Percentiles rank a stretch among this genome's conserved stretches.
phyloP scores from a whole-genome alignment of 2,797 vertebrate genomes.

The Monodelphis domestica region DNA sequence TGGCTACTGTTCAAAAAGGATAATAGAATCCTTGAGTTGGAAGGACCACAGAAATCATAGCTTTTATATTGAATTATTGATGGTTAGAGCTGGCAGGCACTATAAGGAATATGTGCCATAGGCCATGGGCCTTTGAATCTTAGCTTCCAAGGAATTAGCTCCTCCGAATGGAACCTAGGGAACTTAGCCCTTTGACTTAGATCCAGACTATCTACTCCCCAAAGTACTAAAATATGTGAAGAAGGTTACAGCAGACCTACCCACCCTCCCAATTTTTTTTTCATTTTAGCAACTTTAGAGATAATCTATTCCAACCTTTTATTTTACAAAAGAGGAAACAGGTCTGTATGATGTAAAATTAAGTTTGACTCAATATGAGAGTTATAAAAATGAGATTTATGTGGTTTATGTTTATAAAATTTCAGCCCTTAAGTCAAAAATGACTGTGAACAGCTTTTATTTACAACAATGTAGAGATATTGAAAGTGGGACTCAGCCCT shows the following conservation, averaged over 20 bases:
- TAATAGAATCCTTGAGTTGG: neutral
- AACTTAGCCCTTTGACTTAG: neutral
- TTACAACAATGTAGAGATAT: too few species aligned
- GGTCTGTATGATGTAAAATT: too few species aligned
- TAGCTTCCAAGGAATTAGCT: neutral
- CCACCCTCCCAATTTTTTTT: neutral
- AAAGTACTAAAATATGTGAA: neutral
- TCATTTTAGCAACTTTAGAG: neutral
- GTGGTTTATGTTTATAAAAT: too few species aligned
- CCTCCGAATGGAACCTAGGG: neutral
- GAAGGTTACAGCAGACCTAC: neutral
- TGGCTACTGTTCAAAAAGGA: neutral
- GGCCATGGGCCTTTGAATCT: neutral
- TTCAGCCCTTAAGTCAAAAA: too few species aligned
- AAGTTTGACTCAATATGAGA: too few species aligned
- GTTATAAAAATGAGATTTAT: too few species aligned
- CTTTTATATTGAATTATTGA: neutral
- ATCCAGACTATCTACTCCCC: neutral
- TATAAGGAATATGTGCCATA: neutral
- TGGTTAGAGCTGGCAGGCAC: neutral
- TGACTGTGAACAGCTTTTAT: too few species aligned
- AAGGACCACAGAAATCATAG: neutral
- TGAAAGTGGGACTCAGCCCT: too few species aligned
- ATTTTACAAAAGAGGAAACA: neutral
- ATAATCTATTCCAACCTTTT: neutral